These are phyloP conservation scores for Phaethon lepturus DNA, from an alignment of 2,113 vertebrate species.

Conservation along the genomic window DNA sequence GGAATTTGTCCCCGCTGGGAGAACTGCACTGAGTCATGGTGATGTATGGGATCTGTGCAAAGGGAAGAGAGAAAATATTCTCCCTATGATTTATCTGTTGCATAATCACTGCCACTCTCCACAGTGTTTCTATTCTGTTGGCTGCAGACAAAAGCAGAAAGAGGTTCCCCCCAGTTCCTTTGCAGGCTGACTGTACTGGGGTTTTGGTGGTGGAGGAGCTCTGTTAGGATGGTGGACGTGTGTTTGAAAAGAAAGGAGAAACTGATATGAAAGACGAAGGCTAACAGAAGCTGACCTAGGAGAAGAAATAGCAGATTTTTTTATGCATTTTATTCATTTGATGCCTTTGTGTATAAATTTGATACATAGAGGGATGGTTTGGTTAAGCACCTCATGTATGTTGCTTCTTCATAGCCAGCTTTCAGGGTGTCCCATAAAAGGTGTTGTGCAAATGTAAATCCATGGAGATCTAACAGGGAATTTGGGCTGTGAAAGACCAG, in stretches of 20 bases:
- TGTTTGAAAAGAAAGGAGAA: background rate
- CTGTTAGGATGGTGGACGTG: background rate
- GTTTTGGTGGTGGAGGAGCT: background rate
- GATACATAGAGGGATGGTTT: background rate
- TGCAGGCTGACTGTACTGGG: background rate
- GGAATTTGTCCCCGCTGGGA: slow-evolving; percentile 39
- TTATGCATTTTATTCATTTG: background rate
- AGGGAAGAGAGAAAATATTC: slow-evolving; percentile 16
- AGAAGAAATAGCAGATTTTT: background rate
- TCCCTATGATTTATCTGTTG: slow-evolving; percentile 48
- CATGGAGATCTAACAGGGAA: background rate
- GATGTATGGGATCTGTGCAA: slow-evolving; percentile 43
- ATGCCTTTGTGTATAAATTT: background rate
- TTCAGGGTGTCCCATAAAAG: background rate
- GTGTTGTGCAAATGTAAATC: background rate
- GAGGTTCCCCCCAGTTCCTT: background rate
- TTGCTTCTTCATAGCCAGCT: background rate
- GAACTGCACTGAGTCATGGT: slow-evolving; percentile 58
- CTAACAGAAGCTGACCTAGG: background rate
- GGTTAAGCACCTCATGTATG: background rate
- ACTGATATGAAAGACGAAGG: background rate
- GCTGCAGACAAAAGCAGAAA: background rate
- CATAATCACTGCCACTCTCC: slow-evolving; percentile 23
- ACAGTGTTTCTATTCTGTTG: background rate
- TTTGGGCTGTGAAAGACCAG: background rate